Evolutionary conservation across 2,888 invertebrate species (phyloP).

Genomic region (Hydropsyche betteni): DNA sequence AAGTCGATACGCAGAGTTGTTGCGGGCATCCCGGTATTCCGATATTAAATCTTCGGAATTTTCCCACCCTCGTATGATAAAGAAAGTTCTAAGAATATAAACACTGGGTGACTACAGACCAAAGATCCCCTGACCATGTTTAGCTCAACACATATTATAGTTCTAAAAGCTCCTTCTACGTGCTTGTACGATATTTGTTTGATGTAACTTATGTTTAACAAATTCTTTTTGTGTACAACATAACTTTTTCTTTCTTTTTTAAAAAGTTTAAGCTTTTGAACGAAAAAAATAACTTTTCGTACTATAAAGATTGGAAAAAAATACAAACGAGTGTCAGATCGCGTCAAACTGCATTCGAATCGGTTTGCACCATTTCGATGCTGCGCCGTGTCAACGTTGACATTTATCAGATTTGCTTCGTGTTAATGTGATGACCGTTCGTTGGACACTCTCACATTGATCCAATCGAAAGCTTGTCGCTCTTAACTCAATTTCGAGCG

Average conservation of each 20-base stretch:
- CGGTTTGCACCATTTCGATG: slow-evolving; percentile 24
- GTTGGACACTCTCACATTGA: not conserved
- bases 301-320: too few relatives aligned
- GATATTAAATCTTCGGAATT: slow-evolving; percentile 51
- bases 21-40: slow-evolving; percentile 49
- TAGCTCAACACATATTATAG: not conserved
- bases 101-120: slow-evolving; percentile 11
- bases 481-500: too few relatives aligned
- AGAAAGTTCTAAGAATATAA: slow-evolving; percentile 48
- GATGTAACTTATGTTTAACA: too few relatives aligned
- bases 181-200: too few relatives aligned
- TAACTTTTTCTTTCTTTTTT: too few relatives aligned
- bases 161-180: not conserved
- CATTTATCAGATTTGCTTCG: slow-evolving; percentile 28
- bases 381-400: not conserved
- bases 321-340: slow-evolving; percentile 44
- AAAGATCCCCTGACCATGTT: slow-evolving; percentile 40
- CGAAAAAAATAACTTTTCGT: not conserved
- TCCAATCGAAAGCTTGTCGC: too few relatives aligned
- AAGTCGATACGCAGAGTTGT: slow-evolving; percentile 50
- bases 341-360: slow-evolving; percentile 44
- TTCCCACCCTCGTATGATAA: slow-evolving; percentile 46
- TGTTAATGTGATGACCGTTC: slow-evolving; percentile 1
- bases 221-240: too few relatives aligned
- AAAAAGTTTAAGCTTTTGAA: too few relatives aligned